phyloP scores from a whole-genome alignment of 2,113 vertebrate species.

The Aptenodytes forsteri region DNA sequence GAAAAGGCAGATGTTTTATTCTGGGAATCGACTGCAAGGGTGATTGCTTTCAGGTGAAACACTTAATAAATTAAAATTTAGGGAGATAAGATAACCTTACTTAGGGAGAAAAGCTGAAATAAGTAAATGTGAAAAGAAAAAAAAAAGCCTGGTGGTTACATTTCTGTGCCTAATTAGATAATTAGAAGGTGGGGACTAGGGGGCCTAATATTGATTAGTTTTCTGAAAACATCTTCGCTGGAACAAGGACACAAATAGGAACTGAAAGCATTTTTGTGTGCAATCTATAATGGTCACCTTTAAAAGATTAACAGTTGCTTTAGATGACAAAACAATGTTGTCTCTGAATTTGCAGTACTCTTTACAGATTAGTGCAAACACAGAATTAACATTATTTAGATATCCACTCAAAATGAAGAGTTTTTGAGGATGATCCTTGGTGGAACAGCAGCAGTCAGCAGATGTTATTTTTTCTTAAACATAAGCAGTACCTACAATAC shows the following conservation, averaged over 20 bases:
- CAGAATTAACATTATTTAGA: neutral
- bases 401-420: neutral
- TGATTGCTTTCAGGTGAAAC: slow-evolving; percentile 75
- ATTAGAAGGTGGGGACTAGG: slow-evolving; percentile 48
- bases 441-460: neutral
- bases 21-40: slow-evolving; percentile 68
- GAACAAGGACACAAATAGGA: slow-evolving; percentile 26
- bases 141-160: neutral
- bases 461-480: neutral
- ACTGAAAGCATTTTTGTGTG: slow-evolving; percentile 11
- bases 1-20: slow-evolving; percentile 75
- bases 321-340: neutral
- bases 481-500: neutral
- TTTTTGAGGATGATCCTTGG: neutral
- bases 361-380: neutral
- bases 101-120: slow-evolving; percentile 31
- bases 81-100: slow-evolving; percentile 47
- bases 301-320: neutral
- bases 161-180: slow-evolving; percentile 70
- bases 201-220: slow-evolving; percentile 65
- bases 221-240: slow-evolving; percentile 31
- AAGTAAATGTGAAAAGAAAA: slow-evolving; percentile 6
- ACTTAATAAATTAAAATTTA: slow-evolving; percentile 78
- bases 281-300: slow-evolving; percentile 1
- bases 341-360: neutral